Evolutionary conservation across 37 sponge, comb jelly and placozoan genomes (phyloP).

Genomic region (Ianthella basta): DNA sequence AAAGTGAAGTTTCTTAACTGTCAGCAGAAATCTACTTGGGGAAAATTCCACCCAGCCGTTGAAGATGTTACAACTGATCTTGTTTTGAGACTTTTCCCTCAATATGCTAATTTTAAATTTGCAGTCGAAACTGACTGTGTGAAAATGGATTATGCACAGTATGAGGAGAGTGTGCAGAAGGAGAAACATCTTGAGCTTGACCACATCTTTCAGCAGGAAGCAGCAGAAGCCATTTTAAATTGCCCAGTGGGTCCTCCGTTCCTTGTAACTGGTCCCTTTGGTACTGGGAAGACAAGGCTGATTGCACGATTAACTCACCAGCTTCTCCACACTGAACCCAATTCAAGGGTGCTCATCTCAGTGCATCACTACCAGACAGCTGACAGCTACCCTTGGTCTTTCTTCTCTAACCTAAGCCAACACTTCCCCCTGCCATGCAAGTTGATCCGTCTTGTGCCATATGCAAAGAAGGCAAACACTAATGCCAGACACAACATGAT

Average conservation of each 20-base stretch:
- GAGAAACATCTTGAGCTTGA: neutral
- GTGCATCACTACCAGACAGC: slow-evolving; percentile 21
- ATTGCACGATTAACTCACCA: slow-evolving; percentile 9
- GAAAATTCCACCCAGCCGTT: neutral
- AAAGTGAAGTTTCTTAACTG: no score
- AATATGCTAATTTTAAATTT: neutral
- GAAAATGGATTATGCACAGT: neutral
- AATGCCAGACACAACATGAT: neutral
- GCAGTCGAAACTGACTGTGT: neutral
- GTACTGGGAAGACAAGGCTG: slow-evolving; percentile 24
- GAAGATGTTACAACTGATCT: neutral
- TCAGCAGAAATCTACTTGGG: neutral
- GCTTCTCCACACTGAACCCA: neutral
- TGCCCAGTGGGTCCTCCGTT: slow-evolving; percentile 12
- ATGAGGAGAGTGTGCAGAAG: neutral
- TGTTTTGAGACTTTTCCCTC: neutral
- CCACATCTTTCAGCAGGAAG: slow-evolving; percentile 24
- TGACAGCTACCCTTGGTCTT: slow-evolving; percentile 4
- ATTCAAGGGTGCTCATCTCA: slow-evolving; percentile 10
- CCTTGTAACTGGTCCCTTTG: slow-evolving; percentile 28
- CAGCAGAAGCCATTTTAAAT: neutral
- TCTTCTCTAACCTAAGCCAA: neutral
- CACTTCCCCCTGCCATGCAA: neutral
- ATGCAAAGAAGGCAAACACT: neutral
- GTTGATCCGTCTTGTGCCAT: neutral